Evolutionary conservation across 2,113 vertebrate genomes (phyloP).

Genomic region (Thomomys bottae): DNA sequence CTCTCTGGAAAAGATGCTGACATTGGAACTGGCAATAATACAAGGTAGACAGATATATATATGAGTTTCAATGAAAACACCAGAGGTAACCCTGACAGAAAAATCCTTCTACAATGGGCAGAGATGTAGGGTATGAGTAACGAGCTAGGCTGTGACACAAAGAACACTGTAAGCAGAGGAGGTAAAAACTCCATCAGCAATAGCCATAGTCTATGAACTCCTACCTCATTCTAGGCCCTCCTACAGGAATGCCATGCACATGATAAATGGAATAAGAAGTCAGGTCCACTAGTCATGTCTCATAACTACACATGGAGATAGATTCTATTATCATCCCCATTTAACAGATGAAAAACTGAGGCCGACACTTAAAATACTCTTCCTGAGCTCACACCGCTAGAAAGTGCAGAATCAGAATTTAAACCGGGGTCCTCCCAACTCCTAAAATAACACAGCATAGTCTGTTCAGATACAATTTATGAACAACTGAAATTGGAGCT

Average conservation of each 20-base stretch:
- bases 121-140: background rate
- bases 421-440: background rate
- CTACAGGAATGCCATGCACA: background rate
- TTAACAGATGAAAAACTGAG: background rate
- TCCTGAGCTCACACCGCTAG: background rate
- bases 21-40: background rate
- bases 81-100: background rate
- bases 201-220: background rate
- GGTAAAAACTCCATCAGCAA: background rate
- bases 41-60: background rate
- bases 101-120: accelerated
- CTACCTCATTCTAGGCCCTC: background rate
- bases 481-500: background rate
- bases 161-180: background rate
- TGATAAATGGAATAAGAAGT: background rate
- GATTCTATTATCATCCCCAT: background rate
- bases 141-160: background rate
- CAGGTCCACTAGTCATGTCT: background rate
- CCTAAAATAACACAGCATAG: background rate
- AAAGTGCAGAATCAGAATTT: background rate
- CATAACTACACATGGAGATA: background rate
- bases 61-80: background rate
- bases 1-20: background rate
- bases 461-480: background rate
- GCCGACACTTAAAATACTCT: background rate